Evolutionary conservation across 2,888 invertebrate species (phyloP).

Genomic region (Drosophila pegasa): DNA sequence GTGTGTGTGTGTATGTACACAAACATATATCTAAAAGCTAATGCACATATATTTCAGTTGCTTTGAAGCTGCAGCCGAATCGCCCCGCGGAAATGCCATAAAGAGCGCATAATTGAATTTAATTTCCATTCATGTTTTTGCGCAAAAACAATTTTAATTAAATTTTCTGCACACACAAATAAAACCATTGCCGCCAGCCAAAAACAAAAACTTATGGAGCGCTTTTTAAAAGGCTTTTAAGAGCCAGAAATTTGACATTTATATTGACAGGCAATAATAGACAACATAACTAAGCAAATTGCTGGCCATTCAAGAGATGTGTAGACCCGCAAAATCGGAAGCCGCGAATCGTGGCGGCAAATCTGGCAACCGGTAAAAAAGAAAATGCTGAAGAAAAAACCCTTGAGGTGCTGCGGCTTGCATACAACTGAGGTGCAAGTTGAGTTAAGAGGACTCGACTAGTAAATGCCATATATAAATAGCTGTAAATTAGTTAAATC

Average conservation of each 20-base stretch:
- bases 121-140: constrained; percentile 42
- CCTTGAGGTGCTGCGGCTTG: constrained; percentile 47
- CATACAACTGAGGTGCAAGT: constrained; percentile 20
- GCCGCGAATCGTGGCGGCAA: constrained; percentile 11
- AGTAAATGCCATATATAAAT: background rate
- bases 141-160: constrained; percentile 54
- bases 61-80: constrained; percentile 48
- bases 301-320: constrained; percentile 7
- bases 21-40: constrained; percentile 3
- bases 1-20: background rate
- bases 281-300: constrained; percentile 73
- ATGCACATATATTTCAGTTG: constrained; percentile 16
- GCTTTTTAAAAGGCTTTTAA: constrained; percentile 71
- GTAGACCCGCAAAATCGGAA: background rate
- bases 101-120: constrained; percentile 65
- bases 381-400: constrained; percentile 52
- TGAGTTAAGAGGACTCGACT: background rate
- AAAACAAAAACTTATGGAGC: constrained; percentile 45
- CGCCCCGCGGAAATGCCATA: constrained; percentile 34
- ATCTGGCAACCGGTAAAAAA: constrained; percentile 54
- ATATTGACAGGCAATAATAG: constrained; percentile 81
- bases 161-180: constrained; percentile 29
- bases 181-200: constrained; percentile 39
- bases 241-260: constrained; percentile 74
- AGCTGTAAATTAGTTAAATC: background rate